Evolutionary conservation across 2,888 invertebrate genomes (phyloP).

Genomic region (Melinopterus prodromus): DNA sequence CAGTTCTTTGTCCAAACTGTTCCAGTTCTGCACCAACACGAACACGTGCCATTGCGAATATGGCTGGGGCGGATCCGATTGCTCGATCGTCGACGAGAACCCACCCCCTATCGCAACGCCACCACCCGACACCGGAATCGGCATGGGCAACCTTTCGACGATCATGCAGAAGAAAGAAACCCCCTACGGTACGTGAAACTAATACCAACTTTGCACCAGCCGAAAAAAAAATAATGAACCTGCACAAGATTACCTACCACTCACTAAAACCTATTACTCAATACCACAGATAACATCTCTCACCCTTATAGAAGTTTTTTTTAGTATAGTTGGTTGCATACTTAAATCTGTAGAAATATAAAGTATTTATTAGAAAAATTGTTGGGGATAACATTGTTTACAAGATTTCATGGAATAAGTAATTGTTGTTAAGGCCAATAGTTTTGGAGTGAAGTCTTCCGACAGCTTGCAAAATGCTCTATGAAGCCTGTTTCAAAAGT

Average conservation of each 20-base stretch:
- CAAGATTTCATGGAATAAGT: too few species aligned
- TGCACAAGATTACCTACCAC: conserved; percentile 16
- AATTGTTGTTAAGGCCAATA: too few species aligned
- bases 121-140: conserved; percentile 65
- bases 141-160: conserved; percentile 63
- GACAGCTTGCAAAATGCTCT: too few species aligned
- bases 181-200: conserved; percentile 83
- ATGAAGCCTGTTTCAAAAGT: too few species aligned
- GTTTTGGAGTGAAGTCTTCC: too few species aligned
- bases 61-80: conserved; percentile 90
- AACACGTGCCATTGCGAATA: conserved; percentile 91
- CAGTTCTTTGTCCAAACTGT: conserved; percentile 30
- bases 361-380: too few species aligned
- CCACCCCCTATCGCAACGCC: conserved; percentile 65
- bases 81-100: conserved; percentile 78
- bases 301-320: conserved; percentile 9
- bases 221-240: background rate
- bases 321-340: conserved; percentile 6
- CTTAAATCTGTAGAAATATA: background rate
- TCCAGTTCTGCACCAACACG: conserved; percentile 89
- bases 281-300: conserved; percentile 13
- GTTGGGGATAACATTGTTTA: too few species aligned
- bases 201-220: background rate
- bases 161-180: conserved; percentile 89
- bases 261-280: conserved; percentile 17